A percentile compares a stretch with the other conserved stretches of the same genome.
These are phyloP conservation scores for Stramonita haemastoma DNA, from an alignment of 2,888 invertebrate species.

Conservation along the genomic window DNA sequence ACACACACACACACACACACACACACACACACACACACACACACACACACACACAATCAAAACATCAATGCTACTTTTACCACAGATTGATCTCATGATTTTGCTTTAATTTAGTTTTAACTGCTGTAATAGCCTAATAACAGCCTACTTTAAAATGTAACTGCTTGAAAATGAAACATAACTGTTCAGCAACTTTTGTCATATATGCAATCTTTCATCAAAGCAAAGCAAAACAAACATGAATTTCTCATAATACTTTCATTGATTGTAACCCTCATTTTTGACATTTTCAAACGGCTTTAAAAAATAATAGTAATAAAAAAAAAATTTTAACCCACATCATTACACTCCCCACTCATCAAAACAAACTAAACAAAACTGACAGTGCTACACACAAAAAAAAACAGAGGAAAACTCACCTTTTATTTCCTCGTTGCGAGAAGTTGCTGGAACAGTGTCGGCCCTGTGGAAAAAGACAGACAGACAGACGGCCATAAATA, in stretches of 20 bases:
- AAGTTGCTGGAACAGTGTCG: constrained; percentile 45
- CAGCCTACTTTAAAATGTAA: too few relatives aligned
- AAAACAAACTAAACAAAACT: neutral
- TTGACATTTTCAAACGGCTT: too few relatives aligned
- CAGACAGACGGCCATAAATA: neutral
- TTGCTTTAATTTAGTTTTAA: too few relatives aligned
- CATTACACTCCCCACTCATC: neutral
- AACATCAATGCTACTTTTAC: neutral
- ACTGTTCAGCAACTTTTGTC: too few relatives aligned
- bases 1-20: neutral
- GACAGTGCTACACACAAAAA: neutral
- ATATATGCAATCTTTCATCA: too few relatives aligned
- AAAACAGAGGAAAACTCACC: constrained; percentile 37
- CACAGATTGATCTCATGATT: too few relatives aligned
- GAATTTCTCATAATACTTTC: too few relatives aligned
- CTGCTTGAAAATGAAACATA: too few relatives aligned
- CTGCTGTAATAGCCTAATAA: too few relatives aligned
- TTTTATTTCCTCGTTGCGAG: constrained; percentile 51
- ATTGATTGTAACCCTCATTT: too few relatives aligned
- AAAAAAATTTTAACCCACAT: neutral
- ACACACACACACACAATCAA: neutral
- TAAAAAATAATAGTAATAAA: too few relatives aligned
- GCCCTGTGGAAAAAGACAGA: constrained; percentile 44
- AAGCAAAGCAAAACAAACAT: too few relatives aligned
- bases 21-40: neutral